Evolutionary conservation across 2,888 invertebrate genomes (phyloP).

Genomic region (Mesorhabditis belari): DNA sequence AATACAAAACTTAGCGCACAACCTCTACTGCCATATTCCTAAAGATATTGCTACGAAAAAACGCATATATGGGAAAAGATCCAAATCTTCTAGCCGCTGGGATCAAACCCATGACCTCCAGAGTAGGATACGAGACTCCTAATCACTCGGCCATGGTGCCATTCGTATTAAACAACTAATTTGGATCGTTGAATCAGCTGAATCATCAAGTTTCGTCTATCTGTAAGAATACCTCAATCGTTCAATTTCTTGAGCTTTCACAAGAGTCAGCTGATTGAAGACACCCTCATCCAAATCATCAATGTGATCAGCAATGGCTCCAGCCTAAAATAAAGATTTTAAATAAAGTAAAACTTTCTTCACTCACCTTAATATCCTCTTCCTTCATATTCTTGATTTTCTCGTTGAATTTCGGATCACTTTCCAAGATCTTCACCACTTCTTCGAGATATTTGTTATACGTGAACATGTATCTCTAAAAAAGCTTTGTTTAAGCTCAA

Average conservation of each 20-base stretch:
- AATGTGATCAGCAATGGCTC: conserved; percentile 50
- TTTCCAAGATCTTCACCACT: conserved; percentile 48
- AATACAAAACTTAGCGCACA: too few relatives aligned
- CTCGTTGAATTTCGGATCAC: conserved; percentile 47
- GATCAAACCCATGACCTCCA: too few relatives aligned
- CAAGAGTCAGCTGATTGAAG: conserved; percentile 41
- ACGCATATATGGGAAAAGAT: too few relatives aligned
- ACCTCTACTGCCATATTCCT: too few relatives aligned
- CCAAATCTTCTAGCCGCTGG: too few relatives aligned
- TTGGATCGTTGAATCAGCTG: too few relatives aligned
- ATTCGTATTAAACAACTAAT: neutral
- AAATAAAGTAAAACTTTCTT: too few relatives aligned
- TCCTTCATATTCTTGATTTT: conserved; percentile 41
- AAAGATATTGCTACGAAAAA: too few relatives aligned
- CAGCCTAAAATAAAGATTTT: conserved; percentile 22
- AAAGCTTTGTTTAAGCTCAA: neutral
- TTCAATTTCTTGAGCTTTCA: conserved; percentile 46
- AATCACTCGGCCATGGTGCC: too few relatives aligned
- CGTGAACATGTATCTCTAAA: conserved; percentile 45
- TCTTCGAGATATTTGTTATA: conserved; percentile 49
- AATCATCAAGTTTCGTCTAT: too few relatives aligned
- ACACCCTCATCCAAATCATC: conserved; percentile 40
- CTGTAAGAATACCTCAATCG: conserved; percentile 36
- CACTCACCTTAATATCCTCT: conserved; percentile 46
- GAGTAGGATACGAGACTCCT: too few relatives aligned